phyloP scores from a whole-genome alignment of 2,113 vertebrate species.

The Sinocyclocheilus maitianheensis region DNA sequence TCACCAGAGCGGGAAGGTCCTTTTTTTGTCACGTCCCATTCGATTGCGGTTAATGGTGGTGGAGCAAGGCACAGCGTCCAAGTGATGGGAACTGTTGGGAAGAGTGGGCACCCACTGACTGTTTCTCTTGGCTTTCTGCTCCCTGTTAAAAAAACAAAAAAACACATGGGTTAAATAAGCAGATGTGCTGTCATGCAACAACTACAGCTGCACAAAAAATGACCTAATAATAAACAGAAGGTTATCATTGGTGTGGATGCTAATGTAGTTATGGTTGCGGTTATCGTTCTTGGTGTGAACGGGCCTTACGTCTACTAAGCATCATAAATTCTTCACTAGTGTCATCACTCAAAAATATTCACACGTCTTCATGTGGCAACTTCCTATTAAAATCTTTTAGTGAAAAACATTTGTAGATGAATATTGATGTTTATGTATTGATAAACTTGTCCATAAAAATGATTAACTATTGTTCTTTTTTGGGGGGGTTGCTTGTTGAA shows the following conservation, averaged over 20 bases:
- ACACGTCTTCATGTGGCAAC: background rate
- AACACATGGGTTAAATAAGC: background rate
- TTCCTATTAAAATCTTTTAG: too few species aligned
- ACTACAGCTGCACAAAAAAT: background rate
- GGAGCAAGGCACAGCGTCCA: constrained; percentile 95
- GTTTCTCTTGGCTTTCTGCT: constrained; percentile 96
- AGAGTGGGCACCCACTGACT: constrained; percentile 98
- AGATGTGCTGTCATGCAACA: background rate
- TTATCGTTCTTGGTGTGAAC: too few species aligned
- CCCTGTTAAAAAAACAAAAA: constrained; percentile 70
- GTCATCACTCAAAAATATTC: background rate
- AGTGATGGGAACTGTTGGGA: constrained; percentile 96
- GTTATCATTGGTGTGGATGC: too few species aligned
- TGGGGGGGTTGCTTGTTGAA: too few species aligned
- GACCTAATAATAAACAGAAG: too few species aligned
- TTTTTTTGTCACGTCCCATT: constrained; percentile 96
- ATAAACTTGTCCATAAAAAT: too few species aligned
- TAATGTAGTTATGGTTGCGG: too few species aligned
- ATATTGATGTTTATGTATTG: too few species aligned
- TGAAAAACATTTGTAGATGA: too few species aligned
- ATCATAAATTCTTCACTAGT: background rate
- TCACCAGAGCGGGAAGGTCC: constrained; percentile 98
- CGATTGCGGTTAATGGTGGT: constrained; percentile 98
- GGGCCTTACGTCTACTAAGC: background rate
- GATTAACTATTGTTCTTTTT: too few species aligned